Percentiles rank a stretch among this genome's conserved stretches.
These are phyloP conservation scores for Pararge aegeria DNA, from an alignment of 1,140 invertebrate species.

Conservation along the genomic window DNA sequence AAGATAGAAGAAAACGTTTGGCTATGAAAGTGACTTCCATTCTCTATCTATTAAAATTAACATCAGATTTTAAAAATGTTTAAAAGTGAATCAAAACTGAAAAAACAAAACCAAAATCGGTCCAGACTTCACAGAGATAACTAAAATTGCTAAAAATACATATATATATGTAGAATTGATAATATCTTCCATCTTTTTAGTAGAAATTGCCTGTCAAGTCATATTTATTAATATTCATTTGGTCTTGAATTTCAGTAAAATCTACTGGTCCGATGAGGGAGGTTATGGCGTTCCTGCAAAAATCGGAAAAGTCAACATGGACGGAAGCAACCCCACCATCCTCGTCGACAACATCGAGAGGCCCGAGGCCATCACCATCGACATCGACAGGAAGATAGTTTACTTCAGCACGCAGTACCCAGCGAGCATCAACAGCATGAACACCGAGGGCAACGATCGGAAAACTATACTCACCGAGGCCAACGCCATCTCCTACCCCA, in stretches of 20 bases:
- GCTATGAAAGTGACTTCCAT: no score
- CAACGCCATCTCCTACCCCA: constrained; percentile 88
- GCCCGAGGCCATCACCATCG: constrained; percentile 92
- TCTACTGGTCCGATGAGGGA: constrained; percentile 98
- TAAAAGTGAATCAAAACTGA: no score
- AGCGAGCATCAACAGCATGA: constrained; percentile 86
- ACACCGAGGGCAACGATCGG: constrained; percentile 87
- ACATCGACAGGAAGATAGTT: constrained; percentile 89
- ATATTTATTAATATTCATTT: not conserved
- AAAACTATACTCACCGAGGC: constrained; percentile 84
- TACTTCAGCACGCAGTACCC: constrained; percentile 93
- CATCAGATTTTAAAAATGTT: no score
- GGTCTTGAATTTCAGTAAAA: constrained; percentile 79
- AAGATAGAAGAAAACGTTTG: no score
- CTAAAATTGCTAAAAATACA: no score
- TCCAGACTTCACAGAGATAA: no score
- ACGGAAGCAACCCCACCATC: constrained; percentile 89
- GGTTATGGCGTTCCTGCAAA: constrained; percentile 94
- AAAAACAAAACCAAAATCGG: no score
- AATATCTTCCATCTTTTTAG: no score
- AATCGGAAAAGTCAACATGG: constrained; percentile 96
- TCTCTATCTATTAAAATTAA: no score
- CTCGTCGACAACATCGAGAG: constrained; percentile 84
- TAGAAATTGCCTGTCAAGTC: no score
- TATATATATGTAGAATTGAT: no score